These are phyloP conservation scores for Acanthis flammea DNA, from an alignment of 2,797 vertebrate species.

Conservation along the genomic window DNA sequence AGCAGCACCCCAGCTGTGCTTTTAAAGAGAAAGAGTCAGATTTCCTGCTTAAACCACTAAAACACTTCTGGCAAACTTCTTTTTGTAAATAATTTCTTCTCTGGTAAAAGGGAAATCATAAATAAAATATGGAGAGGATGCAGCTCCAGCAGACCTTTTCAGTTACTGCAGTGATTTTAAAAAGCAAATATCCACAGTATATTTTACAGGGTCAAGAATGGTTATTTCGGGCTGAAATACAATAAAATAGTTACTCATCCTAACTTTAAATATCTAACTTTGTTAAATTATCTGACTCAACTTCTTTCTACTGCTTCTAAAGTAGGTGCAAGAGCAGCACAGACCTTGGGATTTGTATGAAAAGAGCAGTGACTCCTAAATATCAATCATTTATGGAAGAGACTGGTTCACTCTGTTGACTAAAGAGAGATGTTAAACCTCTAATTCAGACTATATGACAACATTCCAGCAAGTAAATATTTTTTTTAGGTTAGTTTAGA, in stretches of 20 bases:
- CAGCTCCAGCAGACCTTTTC: not conserved
- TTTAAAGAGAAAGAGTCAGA: conserved; percentile 59
- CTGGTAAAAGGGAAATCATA: not conserved
- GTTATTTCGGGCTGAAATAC: not conserved
- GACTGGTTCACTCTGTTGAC: not conserved
- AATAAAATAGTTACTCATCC: not conserved
- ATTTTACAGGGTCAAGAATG: not conserved
- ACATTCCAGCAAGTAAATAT: not conserved
- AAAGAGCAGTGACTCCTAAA: not conserved
- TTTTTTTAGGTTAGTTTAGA: not conserved
- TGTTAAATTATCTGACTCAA: not conserved
- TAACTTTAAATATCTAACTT: not conserved
- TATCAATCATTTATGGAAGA: not conserved
- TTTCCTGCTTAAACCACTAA: not conserved
- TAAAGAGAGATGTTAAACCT: not conserved
- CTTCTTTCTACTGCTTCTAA: not conserved
- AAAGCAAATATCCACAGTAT: not conserved
- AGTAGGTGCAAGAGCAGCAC: not conserved
- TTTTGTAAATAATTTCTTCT: not conserved
- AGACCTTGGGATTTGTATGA: not conserved
- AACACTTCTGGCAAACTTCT: not conserved
- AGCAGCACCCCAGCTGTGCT: conserved; percentile 1
- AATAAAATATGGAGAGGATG: not conserved
- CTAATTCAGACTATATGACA: not conserved
- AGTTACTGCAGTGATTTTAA: not conserved